Percentiles rank a stretch among this genome's conserved stretches.
Evolutionary conservation across 1,140 invertebrate species (phyloP).

Genomic region (Brachionus sp.): DNA sequence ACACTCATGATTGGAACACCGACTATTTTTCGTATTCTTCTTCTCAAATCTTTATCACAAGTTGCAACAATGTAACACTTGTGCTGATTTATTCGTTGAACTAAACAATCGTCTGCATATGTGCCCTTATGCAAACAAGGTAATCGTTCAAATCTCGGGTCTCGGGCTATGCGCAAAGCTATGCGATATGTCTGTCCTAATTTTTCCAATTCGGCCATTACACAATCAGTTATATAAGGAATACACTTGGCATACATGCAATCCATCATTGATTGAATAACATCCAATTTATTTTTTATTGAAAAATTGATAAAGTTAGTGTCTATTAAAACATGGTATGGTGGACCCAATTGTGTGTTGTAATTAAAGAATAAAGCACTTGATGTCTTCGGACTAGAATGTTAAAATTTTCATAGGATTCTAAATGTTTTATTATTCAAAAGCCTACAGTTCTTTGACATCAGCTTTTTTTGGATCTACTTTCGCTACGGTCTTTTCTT

Average conservation of each 20-base stretch:
- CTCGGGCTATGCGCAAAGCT: conserved; percentile 82
- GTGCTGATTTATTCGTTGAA: conserved; percentile 89
- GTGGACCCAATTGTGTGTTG: conserved; percentile 96
- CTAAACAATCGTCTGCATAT: conserved; percentile 97
- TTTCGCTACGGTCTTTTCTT: not conserved
- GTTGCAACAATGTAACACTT: conserved; percentile 99
- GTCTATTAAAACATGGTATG: conserved; percentile 92
- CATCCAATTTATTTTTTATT: conserved; percentile 95
- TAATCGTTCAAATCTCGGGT: conserved; percentile 85
- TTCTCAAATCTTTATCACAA: conserved; percentile 94
- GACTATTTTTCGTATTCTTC: conserved; percentile 92
- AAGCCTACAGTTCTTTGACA: not conserved
- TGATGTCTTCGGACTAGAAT: conserved; percentile 70
- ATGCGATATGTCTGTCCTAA: conserved; percentile 90
- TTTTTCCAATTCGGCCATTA: conserved; percentile 96
- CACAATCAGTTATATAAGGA: conserved; percentile 97
- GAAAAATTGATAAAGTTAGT: conserved; percentile 99
- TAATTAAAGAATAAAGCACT: conserved; percentile 95
- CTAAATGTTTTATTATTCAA: not conserved
- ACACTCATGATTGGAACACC: conserved; percentile 99
- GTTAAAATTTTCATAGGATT: not conserved
- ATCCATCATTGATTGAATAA: conserved; percentile 96
- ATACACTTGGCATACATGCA: conserved; percentile 98
- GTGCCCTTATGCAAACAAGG: conserved; percentile 94
- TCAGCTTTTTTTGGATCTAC: conserved; percentile 28